A percentile compares a stretch with the other conserved stretches of the same genome.
These are phyloP conservation scores for Enteromius fasciolatus DNA, from an alignment of 2,797 vertebrate species.

Conservation along the genomic window DNA sequence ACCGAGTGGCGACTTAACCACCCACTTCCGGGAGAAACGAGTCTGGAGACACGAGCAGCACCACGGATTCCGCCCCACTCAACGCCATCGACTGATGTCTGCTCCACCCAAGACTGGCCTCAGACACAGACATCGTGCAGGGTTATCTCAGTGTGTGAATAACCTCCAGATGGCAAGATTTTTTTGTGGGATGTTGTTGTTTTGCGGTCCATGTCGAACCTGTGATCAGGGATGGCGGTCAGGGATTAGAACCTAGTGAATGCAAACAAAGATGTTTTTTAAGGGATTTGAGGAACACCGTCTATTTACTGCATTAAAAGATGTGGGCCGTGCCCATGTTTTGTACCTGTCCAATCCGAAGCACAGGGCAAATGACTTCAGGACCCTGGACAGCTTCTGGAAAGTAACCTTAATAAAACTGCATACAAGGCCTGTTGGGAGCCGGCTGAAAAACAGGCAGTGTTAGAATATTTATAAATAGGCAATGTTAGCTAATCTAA, in stretches of 20 bases:
- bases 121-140: slow-evolving; percentile 25
- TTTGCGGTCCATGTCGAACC: not conserved
- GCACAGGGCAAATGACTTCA: slow-evolving; percentile 19
- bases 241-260: not conserved
- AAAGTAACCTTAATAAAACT: not conserved
- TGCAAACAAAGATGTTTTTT: not conserved
- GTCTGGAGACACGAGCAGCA: slow-evolving; percentile 38
- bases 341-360: slow-evolving; percentile 12
- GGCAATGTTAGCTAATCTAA: not conserved
- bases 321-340: not conserved
- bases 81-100: slow-evolving; percentile 23
- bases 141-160: not conserved
- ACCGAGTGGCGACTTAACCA: slow-evolving; percentile 79
- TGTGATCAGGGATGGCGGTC: not conserved
- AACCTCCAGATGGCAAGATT: not conserved
- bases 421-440: not conserved
- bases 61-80: slow-evolving; percentile 47
- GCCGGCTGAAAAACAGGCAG: not conserved
- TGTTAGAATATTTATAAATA: not conserved
- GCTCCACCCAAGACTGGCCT: slow-evolving; percentile 48
- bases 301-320: not conserved
- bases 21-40: slow-evolving; percentile 85
- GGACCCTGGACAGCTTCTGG: slow-evolving; percentile 41
- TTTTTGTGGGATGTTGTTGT: not conserved
- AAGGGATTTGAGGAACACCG: not conserved